phyloP scores from a whole-genome alignment of 2,113 vertebrate species.

The Thunnus thynnus region DNA sequence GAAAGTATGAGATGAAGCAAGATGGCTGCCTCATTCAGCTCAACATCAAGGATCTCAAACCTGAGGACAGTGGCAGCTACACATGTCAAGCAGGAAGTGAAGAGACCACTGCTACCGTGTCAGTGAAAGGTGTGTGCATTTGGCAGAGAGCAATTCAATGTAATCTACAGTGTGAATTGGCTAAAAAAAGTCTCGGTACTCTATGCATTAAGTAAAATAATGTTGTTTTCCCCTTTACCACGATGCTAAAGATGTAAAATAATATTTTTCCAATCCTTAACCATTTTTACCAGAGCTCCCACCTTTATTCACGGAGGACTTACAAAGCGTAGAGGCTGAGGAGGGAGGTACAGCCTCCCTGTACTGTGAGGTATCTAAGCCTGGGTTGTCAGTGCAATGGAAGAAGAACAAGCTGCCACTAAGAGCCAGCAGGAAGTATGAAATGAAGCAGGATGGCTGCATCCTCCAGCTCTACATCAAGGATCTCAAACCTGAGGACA shows the following conservation, averaged over 20 bases:
- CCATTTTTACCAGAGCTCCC: background rate
- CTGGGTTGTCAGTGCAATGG: conserved; percentile 70
- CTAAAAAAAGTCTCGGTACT: too few species aligned
- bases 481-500: conserved; percentile 80
- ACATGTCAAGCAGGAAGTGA: conserved; percentile 47
- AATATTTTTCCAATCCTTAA: too few species aligned
- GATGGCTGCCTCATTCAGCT: conserved; percentile 67
- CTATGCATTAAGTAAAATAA: too few species aligned
- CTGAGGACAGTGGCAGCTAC: conserved; percentile 70
- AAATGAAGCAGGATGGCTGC: conserved; percentile 82
- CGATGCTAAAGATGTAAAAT: too few species aligned
- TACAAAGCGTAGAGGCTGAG: conserved; percentile 35
- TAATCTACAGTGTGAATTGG: too few species aligned
- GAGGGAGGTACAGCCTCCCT: conserved; percentile 74
- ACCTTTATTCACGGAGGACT: background rate
- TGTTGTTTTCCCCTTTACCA: too few species aligned
- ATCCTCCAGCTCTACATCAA: conserved; percentile 81
- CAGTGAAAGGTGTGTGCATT: conserved; percentile 84
- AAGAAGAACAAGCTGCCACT: conserved; percentile 74
- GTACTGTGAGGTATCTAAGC: conserved; percentile 84
- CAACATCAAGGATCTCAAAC: conserved; percentile 65
- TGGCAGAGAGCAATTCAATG: conserved; percentile 28
- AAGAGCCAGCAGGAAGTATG: conserved; percentile 81
- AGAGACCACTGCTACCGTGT: conserved; percentile 60
- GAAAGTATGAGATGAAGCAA: conserved; percentile 80